Base-by-base conservation (phyloP, 2,797 vertebrate genomes). In the Austrolebias charrua region DNA sequence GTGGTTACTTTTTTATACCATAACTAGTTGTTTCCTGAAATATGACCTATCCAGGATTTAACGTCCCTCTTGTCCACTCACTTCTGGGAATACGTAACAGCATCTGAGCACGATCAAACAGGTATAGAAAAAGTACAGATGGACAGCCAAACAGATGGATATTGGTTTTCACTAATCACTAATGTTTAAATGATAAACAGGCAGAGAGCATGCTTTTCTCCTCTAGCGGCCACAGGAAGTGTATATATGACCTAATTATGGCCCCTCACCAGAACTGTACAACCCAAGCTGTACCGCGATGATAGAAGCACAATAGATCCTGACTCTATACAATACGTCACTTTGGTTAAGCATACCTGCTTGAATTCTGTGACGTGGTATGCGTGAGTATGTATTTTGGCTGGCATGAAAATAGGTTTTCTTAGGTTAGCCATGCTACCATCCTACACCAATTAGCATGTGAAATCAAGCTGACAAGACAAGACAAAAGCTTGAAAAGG, bases 381-480 rank as follows among this genome's bases (percentile, higher is more conserved):
- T 62, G 74, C 59, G 68, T 79, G 73, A 66, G 49, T 78, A 73
- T 80, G 78, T 76, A 74, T 87, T 79, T 82, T 80, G 75, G 77
- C 81, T 80, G 58, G 73, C 77, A 66, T 86, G 78, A 73, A 87
- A 86, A 89, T 82, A 79, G 68, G 74, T 86, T 79, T 85, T 73
- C 84, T 78, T 24, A 76, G 76, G 73, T 87, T 85, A 82, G 81
- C 84, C 77, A 82, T 79, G 80, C 73, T 71, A 63, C 74, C 73
- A 63, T 82, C 82, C 80, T 84, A 78, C 69, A 72, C 66, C 77
- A 86, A 90, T 90, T 83, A 88, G 79, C 85, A 89, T 62, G 84
- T 89, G 80, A 89, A 91, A 91, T 90, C 85, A 84, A 76, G 51
- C 71, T 83, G 81, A 88, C 82, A 86, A 85, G 79, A 86, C 71